These are phyloP conservation scores for Drosophila pseudoananassae DNA, from an alignment of 1,140 invertebrate genomes.

Conservation along the genomic window DNA sequence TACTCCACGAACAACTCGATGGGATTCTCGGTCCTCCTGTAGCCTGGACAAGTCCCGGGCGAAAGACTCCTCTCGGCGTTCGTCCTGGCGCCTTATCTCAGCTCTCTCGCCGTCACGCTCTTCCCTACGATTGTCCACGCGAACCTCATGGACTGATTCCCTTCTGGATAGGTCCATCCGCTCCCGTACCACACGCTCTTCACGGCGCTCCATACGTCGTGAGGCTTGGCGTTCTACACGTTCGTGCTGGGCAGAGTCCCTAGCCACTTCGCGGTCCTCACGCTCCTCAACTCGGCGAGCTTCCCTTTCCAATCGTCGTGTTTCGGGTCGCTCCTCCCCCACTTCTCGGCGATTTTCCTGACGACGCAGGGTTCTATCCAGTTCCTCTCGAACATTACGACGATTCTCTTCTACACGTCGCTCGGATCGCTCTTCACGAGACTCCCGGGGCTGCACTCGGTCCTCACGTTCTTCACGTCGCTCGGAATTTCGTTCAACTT, in stretches of 20 bases:
- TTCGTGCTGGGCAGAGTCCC: neutral
- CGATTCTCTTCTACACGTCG: neutral
- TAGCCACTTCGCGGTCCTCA: neutral
- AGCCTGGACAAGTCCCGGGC: neutral
- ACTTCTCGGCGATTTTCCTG: neutral
- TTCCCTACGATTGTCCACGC: neutral
- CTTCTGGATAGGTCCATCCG: conserved; percentile 1
- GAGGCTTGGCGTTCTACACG: neutral
- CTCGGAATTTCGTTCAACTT: neutral
- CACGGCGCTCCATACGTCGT: conserved; percentile 1
- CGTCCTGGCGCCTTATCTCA: neutral
- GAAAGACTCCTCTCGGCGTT: neutral
- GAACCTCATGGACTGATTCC: conserved; percentile 2
- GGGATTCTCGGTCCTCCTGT: neutral
- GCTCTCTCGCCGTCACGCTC: conserved; percentile 5
- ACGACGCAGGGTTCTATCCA: neutral
- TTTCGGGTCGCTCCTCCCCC: neutral
- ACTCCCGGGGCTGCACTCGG: neutral
- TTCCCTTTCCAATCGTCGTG: neutral
- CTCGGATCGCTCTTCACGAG: neutral
- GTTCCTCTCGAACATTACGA: neutral
- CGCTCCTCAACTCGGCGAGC: neutral
- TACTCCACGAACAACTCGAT: neutral
- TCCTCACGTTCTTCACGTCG: conserved; percentile 6
- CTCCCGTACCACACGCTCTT: neutral